Conservation (phyloP, 2,113 vertebrate species). For the Dasypus novemcinctus region DNA sequence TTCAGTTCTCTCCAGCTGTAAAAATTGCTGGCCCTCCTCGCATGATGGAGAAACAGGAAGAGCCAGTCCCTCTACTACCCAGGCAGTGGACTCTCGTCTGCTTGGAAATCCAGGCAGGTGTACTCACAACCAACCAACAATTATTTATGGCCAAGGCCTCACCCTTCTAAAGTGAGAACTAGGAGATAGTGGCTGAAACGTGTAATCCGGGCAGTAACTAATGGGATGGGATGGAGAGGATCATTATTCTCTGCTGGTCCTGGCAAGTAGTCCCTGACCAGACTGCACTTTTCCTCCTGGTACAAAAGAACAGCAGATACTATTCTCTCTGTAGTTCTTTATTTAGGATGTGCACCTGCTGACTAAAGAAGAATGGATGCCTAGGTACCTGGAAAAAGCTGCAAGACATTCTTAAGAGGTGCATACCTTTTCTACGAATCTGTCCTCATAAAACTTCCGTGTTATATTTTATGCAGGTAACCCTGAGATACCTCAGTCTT, state of each 20-base stretch:
- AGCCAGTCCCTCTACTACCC: neutral
- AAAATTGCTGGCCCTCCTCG: neutral
- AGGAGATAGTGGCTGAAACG: neutral
- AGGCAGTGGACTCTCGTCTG: neutral
- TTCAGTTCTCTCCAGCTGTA: neutral
- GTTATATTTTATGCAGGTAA: neutral
- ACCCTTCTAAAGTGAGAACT: neutral
- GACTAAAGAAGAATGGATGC: neutral
- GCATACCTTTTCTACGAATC: neutral
- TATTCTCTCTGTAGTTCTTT: neutral
- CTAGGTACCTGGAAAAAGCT: neutral
- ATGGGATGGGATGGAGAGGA: neutral
- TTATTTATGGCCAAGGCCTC: neutral
- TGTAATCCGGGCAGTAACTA: neutral
- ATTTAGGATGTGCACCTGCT: neutral
- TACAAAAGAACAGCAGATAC: neutral
- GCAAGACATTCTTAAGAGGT: neutral
- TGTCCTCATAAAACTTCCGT: neutral
- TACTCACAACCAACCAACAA: neutral
- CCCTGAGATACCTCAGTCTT: neutral
- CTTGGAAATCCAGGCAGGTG: neutral
- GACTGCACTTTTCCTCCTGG: neutral
- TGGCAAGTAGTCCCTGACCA: neutral
- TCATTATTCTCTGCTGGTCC: neutral
- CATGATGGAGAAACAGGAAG: neutral